These are phyloP conservation scores for Arctia plantaginis DNA, from an alignment of 2,888 invertebrate genomes.

Conservation along the genomic window DNA sequence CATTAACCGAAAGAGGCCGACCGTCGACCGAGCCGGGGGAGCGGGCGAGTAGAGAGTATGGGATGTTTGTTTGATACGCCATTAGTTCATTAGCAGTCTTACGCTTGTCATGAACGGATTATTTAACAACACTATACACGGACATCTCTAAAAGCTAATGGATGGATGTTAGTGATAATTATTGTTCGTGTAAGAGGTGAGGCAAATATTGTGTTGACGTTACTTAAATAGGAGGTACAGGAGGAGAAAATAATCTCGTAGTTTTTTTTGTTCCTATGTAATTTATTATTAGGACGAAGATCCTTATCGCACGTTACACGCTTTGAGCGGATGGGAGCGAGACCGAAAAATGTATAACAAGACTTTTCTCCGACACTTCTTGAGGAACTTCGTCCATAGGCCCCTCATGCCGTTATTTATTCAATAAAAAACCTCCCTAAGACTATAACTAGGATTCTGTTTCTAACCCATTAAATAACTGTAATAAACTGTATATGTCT, in stretches of 20 bases:
- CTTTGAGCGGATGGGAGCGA: no score
- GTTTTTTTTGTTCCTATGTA: no score
- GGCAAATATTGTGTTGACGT: conserved; percentile 32
- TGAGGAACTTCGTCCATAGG: no score
- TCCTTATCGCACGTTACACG: no score
- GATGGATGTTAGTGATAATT: conserved; percentile 47
- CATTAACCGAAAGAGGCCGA: conserved; percentile 74
- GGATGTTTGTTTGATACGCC: conserved; percentile 81
- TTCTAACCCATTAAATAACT: no score
- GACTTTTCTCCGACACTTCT: no score
- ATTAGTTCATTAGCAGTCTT: conserved; percentile 82
- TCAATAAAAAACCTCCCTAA: no score
- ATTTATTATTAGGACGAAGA: no score
- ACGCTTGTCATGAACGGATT: conserved; percentile 59
- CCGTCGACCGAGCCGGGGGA: conserved; percentile 49
- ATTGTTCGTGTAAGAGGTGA: conserved; percentile 43
- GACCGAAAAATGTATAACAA: no score
- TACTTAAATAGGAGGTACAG: conserved; percentile 27
- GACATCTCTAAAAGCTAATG: conserved; percentile 57
- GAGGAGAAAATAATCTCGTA: not conserved
- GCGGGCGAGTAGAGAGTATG: conserved; percentile 55
- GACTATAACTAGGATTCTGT: no score
- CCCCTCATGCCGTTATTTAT: no score
- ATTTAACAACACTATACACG: conserved; percentile 56
- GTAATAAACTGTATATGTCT: no score